phyloP scores from a whole-genome alignment of 2,113 vertebrate species.

The Circaetus gallicus region DNA sequence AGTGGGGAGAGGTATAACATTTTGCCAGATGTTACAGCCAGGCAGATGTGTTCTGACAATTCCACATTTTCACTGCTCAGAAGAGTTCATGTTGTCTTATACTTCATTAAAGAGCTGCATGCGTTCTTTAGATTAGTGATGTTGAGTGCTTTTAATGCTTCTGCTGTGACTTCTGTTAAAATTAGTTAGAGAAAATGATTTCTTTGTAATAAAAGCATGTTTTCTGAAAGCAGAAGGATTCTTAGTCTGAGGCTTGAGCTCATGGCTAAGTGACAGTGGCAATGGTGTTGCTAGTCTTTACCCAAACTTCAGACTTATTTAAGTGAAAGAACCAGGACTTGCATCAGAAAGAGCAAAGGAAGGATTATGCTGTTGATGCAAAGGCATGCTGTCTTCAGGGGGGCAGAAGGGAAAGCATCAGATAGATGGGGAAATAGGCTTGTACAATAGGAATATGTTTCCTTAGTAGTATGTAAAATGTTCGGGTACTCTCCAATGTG shows the following conservation, averaged over 20 bases:
- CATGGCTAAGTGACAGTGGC: background rate
- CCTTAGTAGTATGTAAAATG: background rate
- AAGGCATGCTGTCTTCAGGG: background rate
- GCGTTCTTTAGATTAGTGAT: background rate
- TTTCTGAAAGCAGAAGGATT: background rate
- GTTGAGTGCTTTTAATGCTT: background rate
- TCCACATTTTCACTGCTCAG: background rate
- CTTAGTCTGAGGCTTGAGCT: background rate
- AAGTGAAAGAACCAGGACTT: background rate
- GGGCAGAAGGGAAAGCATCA: background rate
- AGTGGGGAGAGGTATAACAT: background rate
- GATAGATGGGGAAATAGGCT: background rate
- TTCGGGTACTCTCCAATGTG: background rate
- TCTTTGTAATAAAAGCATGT: background rate
- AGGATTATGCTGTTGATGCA: background rate
- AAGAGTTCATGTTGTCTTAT: background rate
- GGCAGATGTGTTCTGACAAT: background rate
- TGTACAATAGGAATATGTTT: background rate
- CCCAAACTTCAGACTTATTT: background rate
- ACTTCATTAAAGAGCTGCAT: background rate
- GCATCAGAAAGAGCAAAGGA: background rate
- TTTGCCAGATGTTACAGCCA: background rate
- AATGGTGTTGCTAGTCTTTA: background rate
- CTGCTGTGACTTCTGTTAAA: background rate
- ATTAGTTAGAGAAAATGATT: background rate